Conservation (phyloP, 2,113 vertebrate genomes). For the Stegastes partitus region DNA sequence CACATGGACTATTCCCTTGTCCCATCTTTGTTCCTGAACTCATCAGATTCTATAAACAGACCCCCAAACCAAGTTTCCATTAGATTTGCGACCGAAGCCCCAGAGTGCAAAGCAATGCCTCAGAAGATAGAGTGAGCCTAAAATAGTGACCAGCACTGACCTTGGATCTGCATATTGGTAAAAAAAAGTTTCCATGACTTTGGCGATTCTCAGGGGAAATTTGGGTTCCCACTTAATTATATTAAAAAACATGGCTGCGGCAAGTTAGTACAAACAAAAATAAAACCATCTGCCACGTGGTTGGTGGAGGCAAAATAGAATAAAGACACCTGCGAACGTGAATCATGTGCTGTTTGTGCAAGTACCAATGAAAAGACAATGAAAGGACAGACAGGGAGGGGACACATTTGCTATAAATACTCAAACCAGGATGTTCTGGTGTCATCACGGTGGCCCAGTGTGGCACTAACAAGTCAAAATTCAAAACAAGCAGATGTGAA, state of each 20-base stretch:
- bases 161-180: constrained; percentile 70
- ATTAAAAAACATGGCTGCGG: neutral
- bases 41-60: constrained; percentile 76
- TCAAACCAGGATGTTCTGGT: neutral
- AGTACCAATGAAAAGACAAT: neutral
- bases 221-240: constrained; percentile 51
- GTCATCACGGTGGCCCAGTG: neutral
- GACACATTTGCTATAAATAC: neutral
- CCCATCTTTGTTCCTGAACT: constrained; percentile 43
- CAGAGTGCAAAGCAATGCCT: constrained; percentile 61
- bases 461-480: neutral
- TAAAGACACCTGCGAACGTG: neutral
- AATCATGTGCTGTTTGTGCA: neutral
- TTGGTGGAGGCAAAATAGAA: neutral
- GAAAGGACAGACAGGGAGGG: neutral
- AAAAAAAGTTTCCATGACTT: constrained; percentile 76
- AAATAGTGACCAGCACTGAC: constrained; percentile 78
- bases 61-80: constrained; percentile 68
- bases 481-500: constrained; percentile 9
- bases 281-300: neutral
- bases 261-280: constrained; percentile 1
- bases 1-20: constrained; percentile 31
- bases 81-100: constrained; percentile 66
- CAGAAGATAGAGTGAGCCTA: constrained; percentile 60
- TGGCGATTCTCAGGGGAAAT: constrained; percentile 53